Base-by-base conservation (phyloP, 2,113 vertebrate genomes). In the Xyrauchen texanus region DNA sequence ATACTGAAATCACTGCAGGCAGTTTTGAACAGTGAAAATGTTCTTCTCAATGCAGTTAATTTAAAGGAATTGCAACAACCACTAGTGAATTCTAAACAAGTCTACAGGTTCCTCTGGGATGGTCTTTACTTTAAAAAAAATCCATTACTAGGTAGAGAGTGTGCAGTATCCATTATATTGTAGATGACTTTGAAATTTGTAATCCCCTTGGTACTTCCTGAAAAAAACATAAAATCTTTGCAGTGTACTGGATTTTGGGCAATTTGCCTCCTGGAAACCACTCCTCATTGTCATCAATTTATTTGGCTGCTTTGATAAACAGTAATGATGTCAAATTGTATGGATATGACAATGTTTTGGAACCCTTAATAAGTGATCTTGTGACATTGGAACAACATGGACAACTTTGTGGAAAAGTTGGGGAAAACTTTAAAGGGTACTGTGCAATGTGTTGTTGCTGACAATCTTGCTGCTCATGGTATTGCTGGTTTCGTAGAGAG, bases 1-100 rank as follows among this genome's bases (percentile, higher is more conserved):
- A 80, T 81, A 9, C 21, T 76, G 21, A 83, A 85, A 52, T 81
- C 84, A 69, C 82, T 83, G 76, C 64, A 77, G 60, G 68, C 81
- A 10, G 57, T 84, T 73, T 63, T 84, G 55, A 66, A 81, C 10
- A 72, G 79, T n/a, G 42, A 87, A 46, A 55, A 47, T 46, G 75
- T 85, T 46, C 77, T 77, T 7, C 72, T 81, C 68, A 15, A 81
- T 52, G 53, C 77, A 42, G 0, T 77, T 57, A 85, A 61, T 12
- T 74, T 45, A 12, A 60, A 2, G 82, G 7, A 60, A 75, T 34
- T 60, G 7, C 62, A 10, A 9, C 81, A 80, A 55, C 9, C 10
- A 55, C 52, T n/a, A n/a, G n/a, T 12, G 10, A 55, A 10, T 55
- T 9, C 5, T 62, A 68, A 21, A 34, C 45, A 16, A 72, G n/a